These are phyloP conservation scores for Scophthalmus maximus DNA, from an alignment of 2,113 vertebrate genomes.

Conservation along the genomic window DNA sequence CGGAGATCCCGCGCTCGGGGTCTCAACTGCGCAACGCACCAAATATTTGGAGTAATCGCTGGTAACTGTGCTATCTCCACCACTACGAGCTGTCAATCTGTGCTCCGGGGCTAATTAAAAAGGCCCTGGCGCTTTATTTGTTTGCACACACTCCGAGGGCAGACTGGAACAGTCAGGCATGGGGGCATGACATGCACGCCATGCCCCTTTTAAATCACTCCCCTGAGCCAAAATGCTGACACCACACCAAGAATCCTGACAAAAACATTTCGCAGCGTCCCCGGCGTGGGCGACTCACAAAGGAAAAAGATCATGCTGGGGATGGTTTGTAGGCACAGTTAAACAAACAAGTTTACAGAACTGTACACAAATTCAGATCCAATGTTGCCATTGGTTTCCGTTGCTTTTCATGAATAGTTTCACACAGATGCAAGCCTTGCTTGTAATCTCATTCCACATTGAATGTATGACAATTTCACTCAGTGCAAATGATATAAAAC, in stretches of 20 bases:
- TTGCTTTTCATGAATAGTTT: background rate
- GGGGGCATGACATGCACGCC: constrained; percentile 62
- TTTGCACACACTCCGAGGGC: constrained; percentile 73
- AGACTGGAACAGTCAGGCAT: constrained; percentile 70
- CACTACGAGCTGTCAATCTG: constrained; percentile 76
- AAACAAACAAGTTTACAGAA: background rate
- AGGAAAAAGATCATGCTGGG: constrained; percentile 6
- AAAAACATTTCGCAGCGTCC: constrained; percentile 62
- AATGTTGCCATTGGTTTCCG: background rate
- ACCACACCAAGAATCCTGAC: constrained; percentile 57
- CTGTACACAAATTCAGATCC: background rate
- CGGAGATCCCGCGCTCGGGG: constrained; percentile 60
- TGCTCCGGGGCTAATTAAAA: constrained; percentile 82
- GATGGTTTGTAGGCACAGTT: constrained; percentile 11
- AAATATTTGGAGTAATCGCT: constrained; percentile 85
- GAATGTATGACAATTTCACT: background rate
- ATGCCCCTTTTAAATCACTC: constrained; percentile 81
- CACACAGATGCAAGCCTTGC: background rate
- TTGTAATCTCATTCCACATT: background rate
- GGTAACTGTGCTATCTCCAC: constrained; percentile 78
- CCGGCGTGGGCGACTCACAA: constrained; percentile 37
- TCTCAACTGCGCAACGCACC: constrained; percentile 72
- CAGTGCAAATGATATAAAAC: constrained; percentile 10
- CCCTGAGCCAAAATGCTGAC: constrained; percentile 77
- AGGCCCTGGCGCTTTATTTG: constrained; percentile 73